Base-by-base conservation (phyloP, 2,888 invertebrate genomes). In the Diachrysia chrysitis region DNA sequence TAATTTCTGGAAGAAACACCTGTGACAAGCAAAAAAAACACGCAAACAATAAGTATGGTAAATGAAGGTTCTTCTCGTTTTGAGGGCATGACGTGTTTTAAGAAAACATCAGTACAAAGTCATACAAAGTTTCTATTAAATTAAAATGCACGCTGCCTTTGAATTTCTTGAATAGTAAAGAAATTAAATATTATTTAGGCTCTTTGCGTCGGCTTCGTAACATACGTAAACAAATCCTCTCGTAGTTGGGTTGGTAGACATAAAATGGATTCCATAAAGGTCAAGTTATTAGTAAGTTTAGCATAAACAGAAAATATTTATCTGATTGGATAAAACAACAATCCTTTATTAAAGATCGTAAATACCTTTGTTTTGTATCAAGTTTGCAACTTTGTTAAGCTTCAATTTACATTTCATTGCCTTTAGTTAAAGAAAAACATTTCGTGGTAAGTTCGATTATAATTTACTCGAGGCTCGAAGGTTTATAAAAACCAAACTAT, bases 1-100 rank as follows among this genome's bases (percentile, higher is more conserved):
- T 83, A 81, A 79, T 83, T 84, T 83, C 70, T 66, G 70, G 70
- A 60, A 71, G 75, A 77, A 78, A 76, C 86, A 86, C 86, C 86
- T 86, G 85, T 75, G 85, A 32, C 32, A 32, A 32, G 32, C 32
- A 32, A 80, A 82, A 67, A 72, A 66, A 76, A 69, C 65, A 53
- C 76, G 70, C 73, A 79, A 72, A 73, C 67, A 76, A 60, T 25
- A 35, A 57, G n/a, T n/a, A n/a, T n/a, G 48, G 65, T 72, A 66
- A 69, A 69, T 25, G 25, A n/a, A n/a, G n/a, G n/a, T 67, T 63
- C 37, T 46, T 12, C 16, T 6, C 16, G 12, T 14, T 37, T 37
- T 1, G 37, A 37, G 7, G 16, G 16, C 42, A 42, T n/a, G 32
- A 32, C 32, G 2, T 2, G 2, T 32, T 32, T 10, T 32, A 7